These are phyloP conservation scores for Diarsia rubi DNA, from an alignment of 2,888 invertebrate species.

Conservation along the genomic window DNA sequence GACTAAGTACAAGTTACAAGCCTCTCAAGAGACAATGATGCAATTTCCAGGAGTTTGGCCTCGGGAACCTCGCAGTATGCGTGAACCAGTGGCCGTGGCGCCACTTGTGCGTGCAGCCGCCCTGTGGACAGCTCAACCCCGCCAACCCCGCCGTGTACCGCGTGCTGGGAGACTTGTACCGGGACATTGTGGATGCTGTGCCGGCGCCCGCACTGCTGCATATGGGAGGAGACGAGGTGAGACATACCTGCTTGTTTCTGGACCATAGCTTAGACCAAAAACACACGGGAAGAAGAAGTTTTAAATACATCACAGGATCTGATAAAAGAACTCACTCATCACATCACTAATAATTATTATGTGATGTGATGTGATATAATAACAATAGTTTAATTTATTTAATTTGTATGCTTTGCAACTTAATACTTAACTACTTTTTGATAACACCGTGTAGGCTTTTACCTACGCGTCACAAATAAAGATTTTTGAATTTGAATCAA, in stretches of 20 bases:
- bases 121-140: slow-evolving; percentile 96
- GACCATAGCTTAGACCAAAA: too few species aligned
- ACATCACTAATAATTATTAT: too few species aligned
- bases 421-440: too few species aligned
- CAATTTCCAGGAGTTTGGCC: slow-evolving; percentile 84
- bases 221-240: slow-evolving; percentile 96
- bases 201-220: slow-evolving; percentile 93
- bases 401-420: too few species aligned
- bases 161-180: slow-evolving; percentile 93
- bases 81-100: slow-evolving; percentile 93
- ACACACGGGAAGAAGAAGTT: too few species aligned
- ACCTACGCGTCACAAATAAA: too few species aligned
- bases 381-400: too few species aligned
- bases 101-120: slow-evolving; percentile 94
- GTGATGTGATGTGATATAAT: too few species aligned
- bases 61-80: slow-evolving; percentile 93
- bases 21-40: not conserved
- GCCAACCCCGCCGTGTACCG: slow-evolving; percentile 93
- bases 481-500: too few species aligned
- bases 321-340: too few species aligned
- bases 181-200: slow-evolving; percentile 91
- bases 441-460: too few species aligned
- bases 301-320: not conserved
- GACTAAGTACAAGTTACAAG: too few species aligned
- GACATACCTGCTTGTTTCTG: slow-evolving; percentile 75